Base-by-base conservation (phyloP, 2,797 vertebrate species). In the Hypotaenidia okinawae region DNA sequence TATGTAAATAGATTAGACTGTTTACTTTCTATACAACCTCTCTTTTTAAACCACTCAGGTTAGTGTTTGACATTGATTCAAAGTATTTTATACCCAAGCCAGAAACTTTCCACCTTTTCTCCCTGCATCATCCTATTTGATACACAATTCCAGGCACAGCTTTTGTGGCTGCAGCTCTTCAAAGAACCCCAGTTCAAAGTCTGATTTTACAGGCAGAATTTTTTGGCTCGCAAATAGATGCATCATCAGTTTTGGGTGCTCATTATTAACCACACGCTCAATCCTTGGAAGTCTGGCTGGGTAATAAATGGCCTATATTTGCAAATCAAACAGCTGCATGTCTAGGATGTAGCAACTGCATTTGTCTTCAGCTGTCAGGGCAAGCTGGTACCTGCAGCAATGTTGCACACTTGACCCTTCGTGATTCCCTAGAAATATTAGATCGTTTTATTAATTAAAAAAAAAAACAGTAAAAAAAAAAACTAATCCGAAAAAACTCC, bases 201-300 rank as follows among this genome's bases (percentile, higher is more conserved):
- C 72, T 69, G 32, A 51, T 75, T 94, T 84, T 67, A 75, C 28
- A 73, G 55, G 25, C 32, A 90, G 52, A 91, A 75, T 79, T 88
- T 79, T 94, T 57, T 89, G 67, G 21, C 74, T 81, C 18, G 74
- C n/a, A 74, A 52, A 73, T 30, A 88, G 28, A 84, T 73, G 32
- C 18, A 59, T 58, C 73, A 81, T 85, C 84, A 76, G 5, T 72
- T 63, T 63, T 91, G 6, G 41, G 66, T 41, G 33, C 22, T 87
- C 58, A 33, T 91, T 90, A 76, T 43, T 73, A 88, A 79, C 10
- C 19, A 49, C 5, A 81, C 1, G 4, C 15, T 84, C 41, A 52
- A 30, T 82, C 90, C 28, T 58, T 90, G 59, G 51, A 90, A 66
- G 25, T 76, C 77, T 90, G 49, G 3, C 14, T 78, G 13, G 10